Evolutionary conservation across 2,113 vertebrate species (phyloP), one percentile per base, ranked within the genome.

Genomic region (Prionailurus bengalensis): DNA sequence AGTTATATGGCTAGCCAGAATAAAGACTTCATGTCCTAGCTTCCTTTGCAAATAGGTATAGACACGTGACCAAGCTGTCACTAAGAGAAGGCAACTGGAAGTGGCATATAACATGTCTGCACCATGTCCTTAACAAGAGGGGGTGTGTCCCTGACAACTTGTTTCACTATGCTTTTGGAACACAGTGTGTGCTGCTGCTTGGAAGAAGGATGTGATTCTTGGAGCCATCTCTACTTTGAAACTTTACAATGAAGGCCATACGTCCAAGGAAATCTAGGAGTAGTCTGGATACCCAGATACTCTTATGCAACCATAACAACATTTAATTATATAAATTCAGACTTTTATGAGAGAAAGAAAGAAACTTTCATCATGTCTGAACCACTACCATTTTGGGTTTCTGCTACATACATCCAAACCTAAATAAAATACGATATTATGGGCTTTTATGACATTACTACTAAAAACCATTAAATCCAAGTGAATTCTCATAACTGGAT

Each of bases 241-340:
- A 79, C 45, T 91, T 27, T 19, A 87, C 10, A 6, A 66, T 55
- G 36, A 48, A 83, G 12, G 19, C 33, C n/a, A 53, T 9, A 13
- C 5, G 10, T 33, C 42, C n/a, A 71, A 65, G n/a, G 1, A 92
- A 92, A 92, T 84, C 7, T 73, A 51, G 4, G 84, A 85, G 29
- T 36, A 84, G 42, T 31, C n/a, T 42, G 45, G 58, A 21, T 25
- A 53, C 65, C 36, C 31, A 79, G n/a, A 87, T 36, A 70, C 10
- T n/a, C 29, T 58, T 45, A 70, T 14, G 31, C 29, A 3, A 70
- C n/a, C 31, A 45, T 33, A 81, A 61, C 5, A 95, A 39, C 45
- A 21, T 93, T 86, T 15, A 86, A 76, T 97, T 89, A 53, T 55
- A n/a, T 81, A 81, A 92, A 89, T 92, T 80, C 45, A 85, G 45